Evolutionary conservation across 2,113 vertebrate genomes (phyloP).

Genomic region (Lota lota): DNA sequence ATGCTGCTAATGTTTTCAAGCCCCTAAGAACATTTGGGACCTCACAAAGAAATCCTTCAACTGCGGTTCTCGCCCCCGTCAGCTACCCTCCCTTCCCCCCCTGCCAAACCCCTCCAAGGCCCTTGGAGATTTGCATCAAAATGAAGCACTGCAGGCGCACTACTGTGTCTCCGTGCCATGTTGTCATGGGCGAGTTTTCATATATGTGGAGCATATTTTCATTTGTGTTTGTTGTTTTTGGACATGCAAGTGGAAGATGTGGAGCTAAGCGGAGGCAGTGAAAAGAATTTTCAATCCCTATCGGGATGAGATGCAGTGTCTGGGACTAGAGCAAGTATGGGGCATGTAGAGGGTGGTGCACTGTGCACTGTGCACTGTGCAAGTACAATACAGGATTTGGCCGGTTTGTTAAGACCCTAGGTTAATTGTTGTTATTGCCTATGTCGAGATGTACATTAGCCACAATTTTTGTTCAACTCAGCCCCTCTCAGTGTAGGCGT

Average conservation of each 20-base stretch:
- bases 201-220: constrained; percentile 2
- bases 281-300: neutral
- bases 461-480: too few relatives aligned
- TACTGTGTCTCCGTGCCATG: constrained; percentile 24
- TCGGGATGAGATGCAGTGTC: neutral
- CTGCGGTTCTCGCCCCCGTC: constrained; percentile 22
- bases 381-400: too few relatives aligned
- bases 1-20: constrained; percentile 56
- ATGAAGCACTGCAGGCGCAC: constrained; percentile 36
- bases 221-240: neutral
- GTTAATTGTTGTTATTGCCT: too few relatives aligned
- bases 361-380: neutral
- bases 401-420: too few relatives aligned
- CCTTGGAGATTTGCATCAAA: constrained; percentile 61
- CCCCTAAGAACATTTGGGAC: constrained; percentile 54
- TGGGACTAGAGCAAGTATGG: neutral
- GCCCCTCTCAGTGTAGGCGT: too few relatives aligned
- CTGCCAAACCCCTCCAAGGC: constrained; percentile 20
- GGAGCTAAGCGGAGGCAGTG: neutral
- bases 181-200: constrained; percentile 5
- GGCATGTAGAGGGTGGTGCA: neutral
- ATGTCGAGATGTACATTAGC: too few relatives aligned
- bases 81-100: constrained; percentile 9
- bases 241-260: neutral
- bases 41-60: constrained; percentile 66